Evolutionary conservation across 2,113 vertebrate species (phyloP), one percentile per base, ranked within the genome.

Genomic region (Glaucidium brasilianum): DNA sequence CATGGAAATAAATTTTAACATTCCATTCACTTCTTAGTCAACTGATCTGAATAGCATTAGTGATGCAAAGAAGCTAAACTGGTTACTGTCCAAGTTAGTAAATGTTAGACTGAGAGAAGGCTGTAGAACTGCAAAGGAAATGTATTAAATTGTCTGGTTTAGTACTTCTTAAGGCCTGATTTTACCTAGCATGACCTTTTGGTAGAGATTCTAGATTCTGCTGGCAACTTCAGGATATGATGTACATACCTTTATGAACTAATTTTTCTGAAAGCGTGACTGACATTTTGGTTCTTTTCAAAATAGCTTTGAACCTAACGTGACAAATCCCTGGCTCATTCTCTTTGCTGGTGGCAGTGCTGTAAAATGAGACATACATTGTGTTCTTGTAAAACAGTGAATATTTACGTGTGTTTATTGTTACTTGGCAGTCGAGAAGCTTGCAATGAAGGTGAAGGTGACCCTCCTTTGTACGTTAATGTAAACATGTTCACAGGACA

Each of bases 401-500:
- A 16, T n/a, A 3, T 39, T 71, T 9, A 64, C 86, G 4, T 7
- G 10, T 6, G 30, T 20, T 63, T 62, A 2, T 35, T 90, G 62
- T 72, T 78, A 11, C 79, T 60, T 74, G 71, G 47, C 92, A 99
- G 99, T 4, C 98, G 99, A 75, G 99, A 99, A 97, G 99, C 98
- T 17, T 99, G 99, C 94, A 99, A 99, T 17, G 99, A 99, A 96
- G 99, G 99, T 26, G 99, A 99, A 50, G 99, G 99, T 4, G 99
- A 99, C 95, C 99, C 99, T 13, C 99, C 99, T 9, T 98, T 99
- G 2, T 99, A 99, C 1, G 99, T 99, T 41, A 99, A 99, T 2
- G 99, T 99, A 26, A 99, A 99, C 98, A 99, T 99, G 99, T 99
- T 99, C 97, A 99, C 98, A 2, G 99, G 99, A 16, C 99, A 99